Base-by-base conservation (phyloP, 2,888 invertebrate species). In the Teinopalpus imperialis region DNA sequence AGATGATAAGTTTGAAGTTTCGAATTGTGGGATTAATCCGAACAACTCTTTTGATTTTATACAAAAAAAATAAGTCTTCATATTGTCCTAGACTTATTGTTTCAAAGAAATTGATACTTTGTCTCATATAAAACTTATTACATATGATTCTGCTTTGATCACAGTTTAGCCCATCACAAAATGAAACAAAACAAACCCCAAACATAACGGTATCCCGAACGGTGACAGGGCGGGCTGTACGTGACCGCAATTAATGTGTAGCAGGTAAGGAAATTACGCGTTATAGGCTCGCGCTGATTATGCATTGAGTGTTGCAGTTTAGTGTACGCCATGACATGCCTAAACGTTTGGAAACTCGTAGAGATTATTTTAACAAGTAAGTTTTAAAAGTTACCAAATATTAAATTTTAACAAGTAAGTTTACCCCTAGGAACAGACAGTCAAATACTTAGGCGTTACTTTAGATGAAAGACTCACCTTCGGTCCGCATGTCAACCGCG, bases 241-340 rank as follows among this genome's bases (percentile, higher is more conserved):
- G 79, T 80, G 80, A 78, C 72, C 70, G 61, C 80, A 78, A 79
- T 81, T 77, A 80, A 79, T 77, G 75, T 73, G 71, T 56, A 58
- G 51, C 70, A 77, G 75, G 77, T 79, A 74, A 39, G 32, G 27
- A 45, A 45, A 39, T 32, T 31, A 39, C 30, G 23, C 26, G 26
- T n/a, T 14, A n/a, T 44, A 37, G 44, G 37, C 39, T 13, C 4
- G 13, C 14, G 14, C 4, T 32, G 45, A 45, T 21, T 10, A 45
- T 13, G 8, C 14, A 21, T 5, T 20, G 18, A n/a, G 14, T 20
- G 14, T 9, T 2, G 6, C 14, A 6, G 8, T 18, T 21, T n/a
- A 1, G 6, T n/a, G 0, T 9, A 9, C 6, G 0, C 10, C 3
- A 4, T 36, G 10, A 16, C 5, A 2, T 40, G 13, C 45, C 39